These are phyloP conservation scores for Scaptomyza polygonia DNA, from an alignment of 2,888 invertebrate genomes.

Conservation along the genomic window DNA sequence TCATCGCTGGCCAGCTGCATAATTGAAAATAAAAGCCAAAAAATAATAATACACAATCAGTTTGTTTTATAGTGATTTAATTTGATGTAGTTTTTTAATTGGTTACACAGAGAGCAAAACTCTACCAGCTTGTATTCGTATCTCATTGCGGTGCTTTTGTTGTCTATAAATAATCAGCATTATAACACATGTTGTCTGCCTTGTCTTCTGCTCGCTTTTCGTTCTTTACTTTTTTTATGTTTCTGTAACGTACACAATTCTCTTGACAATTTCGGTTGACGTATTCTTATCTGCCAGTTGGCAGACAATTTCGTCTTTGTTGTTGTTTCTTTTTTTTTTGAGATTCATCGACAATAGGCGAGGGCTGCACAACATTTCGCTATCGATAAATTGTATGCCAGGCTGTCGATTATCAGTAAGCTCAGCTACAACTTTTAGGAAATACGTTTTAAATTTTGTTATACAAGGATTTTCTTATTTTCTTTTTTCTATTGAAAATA, in stretches of 20 bases:
- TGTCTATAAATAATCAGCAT: constrained; percentile 49
- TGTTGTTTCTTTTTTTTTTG: constrained; percentile 16
- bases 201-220: constrained; percentile 18
- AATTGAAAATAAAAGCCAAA: constrained; percentile 25
- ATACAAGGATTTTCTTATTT: no score
- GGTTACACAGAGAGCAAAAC: not conserved
- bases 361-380: constrained; percentile 7
- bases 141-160: constrained; percentile 65
- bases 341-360: constrained; percentile 4
- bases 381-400: constrained; percentile 22
- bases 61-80: not conserved
- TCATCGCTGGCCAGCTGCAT: constrained; percentile 75
- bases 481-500: no score
- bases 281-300: constrained; percentile 29
- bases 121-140: constrained; percentile 80
- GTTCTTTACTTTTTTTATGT: constrained; percentile 2
- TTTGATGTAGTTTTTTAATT: not conserved
- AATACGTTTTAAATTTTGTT: not conserved
- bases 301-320: constrained; percentile 5
- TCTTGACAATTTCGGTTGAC: constrained; percentile 6
- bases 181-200: constrained; percentile 58
- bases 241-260: constrained; percentile 10
- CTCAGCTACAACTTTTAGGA: constrained; percentile 11
- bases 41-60: not conserved
- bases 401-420: constrained; percentile 2